Conservation (phyloP, 2,888 invertebrate genomes). For the Epiblema foenella region DNA sequence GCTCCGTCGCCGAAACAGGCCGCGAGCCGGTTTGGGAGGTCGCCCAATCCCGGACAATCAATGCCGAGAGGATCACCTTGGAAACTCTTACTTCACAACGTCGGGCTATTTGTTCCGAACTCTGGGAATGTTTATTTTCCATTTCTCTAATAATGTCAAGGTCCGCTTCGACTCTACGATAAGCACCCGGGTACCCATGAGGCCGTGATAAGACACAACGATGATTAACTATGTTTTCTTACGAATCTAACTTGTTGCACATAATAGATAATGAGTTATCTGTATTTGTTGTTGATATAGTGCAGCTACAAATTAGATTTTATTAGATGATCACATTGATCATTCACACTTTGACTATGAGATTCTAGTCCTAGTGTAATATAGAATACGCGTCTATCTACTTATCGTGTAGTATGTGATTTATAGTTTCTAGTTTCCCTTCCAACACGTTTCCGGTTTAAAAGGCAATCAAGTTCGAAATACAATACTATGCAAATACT, state of each 20-base stretch:
- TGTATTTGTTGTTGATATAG: conserved; percentile 8
- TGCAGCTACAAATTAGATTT: conserved; percentile 11
- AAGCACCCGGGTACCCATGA: no score
- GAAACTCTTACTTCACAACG: conserved; percentile 12
- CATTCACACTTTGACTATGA: conserved; percentile 5
- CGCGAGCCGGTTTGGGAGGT: conserved; percentile 34
- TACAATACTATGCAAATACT: no score
- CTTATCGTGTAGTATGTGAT: not conserved
- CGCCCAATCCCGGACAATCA: conserved; percentile 22
- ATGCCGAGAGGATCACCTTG: conserved; percentile 31
- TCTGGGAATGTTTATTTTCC: conserved; percentile 31
- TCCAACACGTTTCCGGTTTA: not conserved
- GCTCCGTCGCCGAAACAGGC: conserved; percentile 28
- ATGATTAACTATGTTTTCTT: conserved; percentile 23
- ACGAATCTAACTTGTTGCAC: conserved; percentile 19
- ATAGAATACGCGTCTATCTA: not conserved
- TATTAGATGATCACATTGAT: no score
- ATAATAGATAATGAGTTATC: not conserved
- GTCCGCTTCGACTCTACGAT: conserved; percentile 31
- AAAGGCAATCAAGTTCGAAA: not conserved
- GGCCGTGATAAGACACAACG: conserved; percentile 27
- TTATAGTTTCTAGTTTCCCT: conserved; percentile 1
- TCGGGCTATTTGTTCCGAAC: not conserved
- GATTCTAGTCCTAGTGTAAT: no score
- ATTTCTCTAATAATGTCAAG: conserved; percentile 42